A percentile compares a stretch with the other conserved stretches of the same genome.
phyloP scores from a whole-genome alignment of 2,888 invertebrate genomes.

The Dynastes maya region DNA sequence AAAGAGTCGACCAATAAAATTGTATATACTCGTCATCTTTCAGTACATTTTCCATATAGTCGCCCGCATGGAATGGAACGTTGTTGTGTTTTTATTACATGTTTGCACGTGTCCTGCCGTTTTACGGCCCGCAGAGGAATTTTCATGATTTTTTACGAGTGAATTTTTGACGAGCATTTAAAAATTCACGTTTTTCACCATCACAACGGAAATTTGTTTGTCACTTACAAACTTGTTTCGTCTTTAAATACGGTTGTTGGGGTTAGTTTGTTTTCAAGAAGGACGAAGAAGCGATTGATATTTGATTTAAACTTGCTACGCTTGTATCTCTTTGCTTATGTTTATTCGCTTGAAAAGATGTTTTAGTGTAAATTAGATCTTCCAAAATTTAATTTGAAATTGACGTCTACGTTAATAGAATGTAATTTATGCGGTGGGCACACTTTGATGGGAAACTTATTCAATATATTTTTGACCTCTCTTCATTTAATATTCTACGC shows the following conservation, averaged over 20 bases:
- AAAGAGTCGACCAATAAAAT: background rate
- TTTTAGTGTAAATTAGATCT: too few relatives aligned
- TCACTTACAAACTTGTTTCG: background rate
- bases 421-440: too few relatives aligned
- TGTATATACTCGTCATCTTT: slow-evolving; percentile 14
- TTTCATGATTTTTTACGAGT: slow-evolving; percentile 34
- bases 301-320: background rate
- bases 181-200: background rate
- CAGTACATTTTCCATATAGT: background rate
- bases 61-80: background rate
- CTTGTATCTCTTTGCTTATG: background rate
- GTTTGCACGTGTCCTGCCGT: slow-evolving; percentile 5
- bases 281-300: background rate
- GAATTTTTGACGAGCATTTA: slow-evolving; percentile 20
- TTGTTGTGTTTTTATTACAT: slow-evolving; percentile 19
- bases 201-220: background rate
- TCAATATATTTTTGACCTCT: too few relatives aligned
- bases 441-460: too few relatives aligned
- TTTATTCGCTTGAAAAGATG: background rate
- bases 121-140: slow-evolving; percentile 3
- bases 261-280: background rate
- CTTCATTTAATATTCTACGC: too few relatives aligned
- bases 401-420: too few relatives aligned
- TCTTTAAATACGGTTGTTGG: background rate
- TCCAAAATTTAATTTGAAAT: too few relatives aligned